Conservation (phyloP, 2,113 vertebrate species). For the Python bivittatus region DNA sequence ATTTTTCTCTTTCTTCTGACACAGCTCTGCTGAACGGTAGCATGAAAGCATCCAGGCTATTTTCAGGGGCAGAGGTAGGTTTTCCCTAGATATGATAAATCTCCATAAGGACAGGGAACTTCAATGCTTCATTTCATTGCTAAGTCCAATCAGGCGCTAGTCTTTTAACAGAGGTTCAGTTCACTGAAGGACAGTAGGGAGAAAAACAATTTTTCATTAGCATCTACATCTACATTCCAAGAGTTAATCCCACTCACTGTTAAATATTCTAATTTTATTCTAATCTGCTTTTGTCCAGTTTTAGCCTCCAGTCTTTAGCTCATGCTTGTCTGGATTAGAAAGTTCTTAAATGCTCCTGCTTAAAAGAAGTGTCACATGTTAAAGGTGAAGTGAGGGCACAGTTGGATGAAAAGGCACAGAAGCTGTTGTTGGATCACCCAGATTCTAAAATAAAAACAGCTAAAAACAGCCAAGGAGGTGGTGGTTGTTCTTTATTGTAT, state of each 20-base stretch:
- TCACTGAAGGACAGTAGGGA: not conserved
- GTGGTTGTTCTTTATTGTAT: not conserved
- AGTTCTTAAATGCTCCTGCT: not conserved
- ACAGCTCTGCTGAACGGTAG: not conserved
- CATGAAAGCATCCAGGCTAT: not conserved
- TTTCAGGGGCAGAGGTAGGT: not conserved
- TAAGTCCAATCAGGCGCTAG: not conserved
- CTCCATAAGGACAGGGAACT: not conserved
- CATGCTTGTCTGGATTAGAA: slow-evolving; percentile 7
- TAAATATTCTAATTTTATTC: slow-evolving; percentile 10
- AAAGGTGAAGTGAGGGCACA: not conserved
- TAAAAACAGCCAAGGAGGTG: not conserved
- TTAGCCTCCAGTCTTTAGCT: not conserved
- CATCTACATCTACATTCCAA: not conserved
- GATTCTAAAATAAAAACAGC: not conserved
- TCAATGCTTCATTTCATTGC: not conserved
- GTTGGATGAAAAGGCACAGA: not conserved
- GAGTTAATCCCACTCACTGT: not conserved
- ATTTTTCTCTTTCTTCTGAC: not conserved
- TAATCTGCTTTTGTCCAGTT: slow-evolving; percentile 3
- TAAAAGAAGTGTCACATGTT: not conserved
- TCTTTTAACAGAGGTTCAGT: not conserved
- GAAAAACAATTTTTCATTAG: not conserved
- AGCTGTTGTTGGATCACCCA: not conserved
- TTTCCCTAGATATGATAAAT: not conserved